Conservation (phyloP, 1,140 invertebrate species). For the Melanaphis sacchari region DNA sequence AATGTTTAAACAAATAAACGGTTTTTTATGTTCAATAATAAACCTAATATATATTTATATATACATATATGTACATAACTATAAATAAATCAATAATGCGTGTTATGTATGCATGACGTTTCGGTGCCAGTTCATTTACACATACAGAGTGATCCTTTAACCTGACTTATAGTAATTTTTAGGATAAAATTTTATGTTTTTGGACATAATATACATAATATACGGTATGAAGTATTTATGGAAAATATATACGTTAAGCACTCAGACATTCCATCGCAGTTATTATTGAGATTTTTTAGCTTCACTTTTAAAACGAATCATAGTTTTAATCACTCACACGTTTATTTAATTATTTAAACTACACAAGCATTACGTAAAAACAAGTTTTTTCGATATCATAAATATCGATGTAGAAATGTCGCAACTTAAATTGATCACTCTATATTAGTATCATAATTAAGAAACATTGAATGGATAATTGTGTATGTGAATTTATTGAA, state of each 20-base stretch:
- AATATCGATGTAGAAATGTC: neutral
- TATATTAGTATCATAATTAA: neutral
- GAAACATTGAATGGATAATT: neutral
- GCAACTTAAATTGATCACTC: neutral
- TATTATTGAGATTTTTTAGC: neutral
- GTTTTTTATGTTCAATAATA: neutral
- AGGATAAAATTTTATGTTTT: neutral
- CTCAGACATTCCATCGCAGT: too few relatives aligned
- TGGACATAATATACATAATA: too few relatives aligned
- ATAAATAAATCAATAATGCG: neutral
- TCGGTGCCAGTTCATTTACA: neutral
- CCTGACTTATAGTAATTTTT: neutral
- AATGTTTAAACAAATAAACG: slow-evolving; percentile 16
- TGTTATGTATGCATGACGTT: neutral
- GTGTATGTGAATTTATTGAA: neutral
- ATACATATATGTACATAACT: neutral
- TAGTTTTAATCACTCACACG: neutral
- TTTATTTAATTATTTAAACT: neutral
- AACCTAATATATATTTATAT: neutral
- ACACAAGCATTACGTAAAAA: neutral
- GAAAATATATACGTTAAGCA: too few relatives aligned
- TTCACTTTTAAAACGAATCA: neutral
- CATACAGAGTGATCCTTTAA: neutral
- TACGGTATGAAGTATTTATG: too few relatives aligned
- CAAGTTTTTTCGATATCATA: neutral